These are phyloP conservation scores for Maniola hyperantus DNA, from an alignment of 2,888 invertebrate species.

Conservation along the genomic window DNA sequence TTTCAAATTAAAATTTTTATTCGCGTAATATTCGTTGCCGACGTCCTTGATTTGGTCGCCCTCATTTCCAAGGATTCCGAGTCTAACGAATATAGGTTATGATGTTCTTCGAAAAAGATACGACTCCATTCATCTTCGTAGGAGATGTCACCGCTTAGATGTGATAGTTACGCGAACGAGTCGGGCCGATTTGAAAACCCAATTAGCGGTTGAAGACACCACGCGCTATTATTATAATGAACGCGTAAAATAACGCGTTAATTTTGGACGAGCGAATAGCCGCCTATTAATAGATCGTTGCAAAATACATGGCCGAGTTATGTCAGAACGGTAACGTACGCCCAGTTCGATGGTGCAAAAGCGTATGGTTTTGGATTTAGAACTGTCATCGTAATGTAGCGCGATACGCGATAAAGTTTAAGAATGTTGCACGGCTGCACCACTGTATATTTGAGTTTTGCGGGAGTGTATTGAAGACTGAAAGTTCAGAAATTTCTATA, in stretches of 20 bases:
- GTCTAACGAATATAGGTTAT: conserved; percentile 37
- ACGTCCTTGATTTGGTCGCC: conserved; percentile 64
- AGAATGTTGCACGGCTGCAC: conserved; percentile 14
- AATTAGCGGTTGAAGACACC: conserved; percentile 79
- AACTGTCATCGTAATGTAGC: conserved; percentile 27
- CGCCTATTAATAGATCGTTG: conserved; percentile 71
- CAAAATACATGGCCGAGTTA: conserved; percentile 79
- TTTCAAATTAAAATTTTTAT: conserved; percentile 27
- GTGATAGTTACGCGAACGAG: conserved; percentile 41
- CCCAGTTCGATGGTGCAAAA: conserved; percentile 33
- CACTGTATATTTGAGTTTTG: neutral
- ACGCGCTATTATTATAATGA: conserved; percentile 66
- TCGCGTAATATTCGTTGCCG: conserved; percentile 37
- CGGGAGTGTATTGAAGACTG: neutral
- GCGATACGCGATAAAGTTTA: conserved; percentile 27
- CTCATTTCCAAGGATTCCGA: conserved; percentile 44
- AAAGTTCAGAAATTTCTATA: neutral
- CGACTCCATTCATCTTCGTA: conserved; percentile 33
- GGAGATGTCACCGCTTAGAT: conserved; percentile 31
- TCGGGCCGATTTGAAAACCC: conserved; percentile 53
- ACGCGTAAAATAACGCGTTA: conserved; percentile 68
- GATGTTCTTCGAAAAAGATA: conserved; percentile 33
- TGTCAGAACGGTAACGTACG: conserved; percentile 60
- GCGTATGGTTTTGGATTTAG: conserved; percentile 31
- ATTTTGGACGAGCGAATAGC: conserved; percentile 69